Evolutionary conservation across 2,888 invertebrate genomes (phyloP), one percentile per base, ranked within the genome.

Genomic region (Andrena bicolor): DNA sequence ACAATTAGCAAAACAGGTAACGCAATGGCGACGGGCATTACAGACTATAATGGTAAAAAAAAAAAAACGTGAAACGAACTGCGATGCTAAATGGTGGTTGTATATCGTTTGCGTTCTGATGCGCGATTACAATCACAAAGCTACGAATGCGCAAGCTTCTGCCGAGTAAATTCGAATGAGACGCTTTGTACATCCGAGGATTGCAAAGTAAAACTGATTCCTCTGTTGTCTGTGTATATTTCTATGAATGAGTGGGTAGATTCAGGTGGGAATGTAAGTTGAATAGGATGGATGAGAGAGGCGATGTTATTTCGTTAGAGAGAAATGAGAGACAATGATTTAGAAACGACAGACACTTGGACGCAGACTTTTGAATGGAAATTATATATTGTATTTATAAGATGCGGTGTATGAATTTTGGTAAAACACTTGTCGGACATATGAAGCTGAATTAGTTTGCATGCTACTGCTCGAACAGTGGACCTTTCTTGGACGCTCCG

Each of bases 21-120:
- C 76, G 81, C 71, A 66, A 64, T 56, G 87, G 90, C 89, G 91
- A 89, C 90, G 92, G 23, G 90, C 88, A 90, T 91, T 91, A 92
- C 88, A 91, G 92, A 93, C 68, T 90, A 90, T 20, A 71, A 73
- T 32, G 48, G 53, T 58, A 53, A 41, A 61, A 76, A 41, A 65
- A 77, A 13, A 60, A 41, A 73, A 49, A n/a, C 32, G 74, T 53
- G 63, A n/a, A 90, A 86, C 83, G 83, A 35, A 48, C 13, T 13
- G 8, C 60, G 60, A 32, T 35, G 23, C 23, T 23, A 13, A 23
- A 56, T 23, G 20, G 23, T 56, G 26, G 10, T 56, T 26, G 56
- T 56, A 23, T 26, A 23, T 26, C 4, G 23, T 56, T 56, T 26
- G 32, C 5, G 10, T 16, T 30, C 16, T 20, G 28, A 30, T 26